Conservation (phyloP, 1,140 invertebrate genomes). For the Plectrocnemia conspersa region DNA sequence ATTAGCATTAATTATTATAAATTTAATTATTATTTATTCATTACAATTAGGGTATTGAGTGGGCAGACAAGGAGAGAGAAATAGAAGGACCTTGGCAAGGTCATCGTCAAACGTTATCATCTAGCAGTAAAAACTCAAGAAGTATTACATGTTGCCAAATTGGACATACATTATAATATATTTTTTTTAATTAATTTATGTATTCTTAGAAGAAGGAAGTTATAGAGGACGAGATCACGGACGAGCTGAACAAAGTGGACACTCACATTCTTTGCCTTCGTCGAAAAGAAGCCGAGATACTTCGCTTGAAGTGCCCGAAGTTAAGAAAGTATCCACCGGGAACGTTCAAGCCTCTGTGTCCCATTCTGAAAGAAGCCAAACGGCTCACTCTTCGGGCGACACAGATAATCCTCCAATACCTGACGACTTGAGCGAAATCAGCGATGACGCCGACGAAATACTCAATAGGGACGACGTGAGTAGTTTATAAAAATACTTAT, state of each 20-base stretch:
- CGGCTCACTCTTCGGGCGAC: conserved; percentile 49
- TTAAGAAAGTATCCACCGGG: conserved; percentile 20
- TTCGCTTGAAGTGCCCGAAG: conserved; percentile 32
- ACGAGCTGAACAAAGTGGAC: conserved; percentile 18
- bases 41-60: conserved; percentile 25
- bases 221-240: conserved; percentile 30
- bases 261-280: conserved; percentile 13
- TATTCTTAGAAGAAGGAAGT: conserved; percentile 25
- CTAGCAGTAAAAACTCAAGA: conserved; percentile 18
- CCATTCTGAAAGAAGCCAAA: conserved; percentile 35
- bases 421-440: conserved; percentile 79
- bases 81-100: conserved; percentile 29
- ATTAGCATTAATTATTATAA: conserved; percentile 1
- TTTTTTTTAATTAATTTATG: not conserved
- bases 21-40: not conserved
- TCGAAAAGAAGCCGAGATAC: conserved; percentile 28
- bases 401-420: conserved; percentile 54
- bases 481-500: conserved; percentile 8
- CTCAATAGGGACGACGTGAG: conserved; percentile 70
- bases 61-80: conserved; percentile 33
- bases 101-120: conserved; percentile 23
- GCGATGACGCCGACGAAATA: conserved; percentile 82
- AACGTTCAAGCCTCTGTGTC: conserved; percentile 15
- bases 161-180: not conserved
- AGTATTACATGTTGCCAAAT: too few species aligned